A percentile compares a stretch with the other conserved stretches of the same genome.
Conservation (phyloP, 2,888 invertebrate species). For the Branchipolynoe longqiensis region DNA sequence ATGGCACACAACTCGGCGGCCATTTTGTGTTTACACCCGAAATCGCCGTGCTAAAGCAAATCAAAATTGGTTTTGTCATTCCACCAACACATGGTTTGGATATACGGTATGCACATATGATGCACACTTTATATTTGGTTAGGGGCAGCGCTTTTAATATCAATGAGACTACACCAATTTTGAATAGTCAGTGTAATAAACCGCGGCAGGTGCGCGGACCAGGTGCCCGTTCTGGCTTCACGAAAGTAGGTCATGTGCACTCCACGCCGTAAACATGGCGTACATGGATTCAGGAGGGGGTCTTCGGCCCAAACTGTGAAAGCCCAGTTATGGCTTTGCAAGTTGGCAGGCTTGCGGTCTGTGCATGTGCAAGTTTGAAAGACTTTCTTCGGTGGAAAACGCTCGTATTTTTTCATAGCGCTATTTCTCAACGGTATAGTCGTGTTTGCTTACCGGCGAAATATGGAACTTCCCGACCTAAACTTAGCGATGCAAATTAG, state of each 20-base stretch:
- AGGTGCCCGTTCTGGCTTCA: constrained; percentile 39
- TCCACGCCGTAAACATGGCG: neutral
- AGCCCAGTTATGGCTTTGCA: neutral
- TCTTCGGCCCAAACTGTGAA: constrained; percentile 11
- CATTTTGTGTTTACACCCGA: constrained; percentile 21
- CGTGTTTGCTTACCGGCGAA: constrained; percentile 4
- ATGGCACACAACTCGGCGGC: constrained; percentile 55
- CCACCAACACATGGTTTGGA: neutral
- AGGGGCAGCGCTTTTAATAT: neutral
- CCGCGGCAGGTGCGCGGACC: constrained; percentile 47
- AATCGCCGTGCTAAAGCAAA: neutral
- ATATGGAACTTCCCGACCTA: constrained; percentile 10
- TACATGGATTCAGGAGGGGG: too few relatives aligned
- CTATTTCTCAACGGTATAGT: neutral
- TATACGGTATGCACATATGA: constrained; percentile 24
- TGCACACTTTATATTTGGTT: constrained; percentile 38
- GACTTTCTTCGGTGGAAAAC: neutral
- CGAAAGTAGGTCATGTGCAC: constrained; percentile 42
- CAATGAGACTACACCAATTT: constrained; percentile 14
- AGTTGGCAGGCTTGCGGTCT: neutral
- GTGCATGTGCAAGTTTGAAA: neutral
- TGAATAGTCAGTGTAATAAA: constrained; percentile 39
- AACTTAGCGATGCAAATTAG: constrained; percentile 48
- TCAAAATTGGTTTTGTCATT: neutral
- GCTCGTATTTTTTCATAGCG: neutral